Conservation (phyloP, 2,113 vertebrate species). For the Petrocephalus microphthalmus region DNA sequence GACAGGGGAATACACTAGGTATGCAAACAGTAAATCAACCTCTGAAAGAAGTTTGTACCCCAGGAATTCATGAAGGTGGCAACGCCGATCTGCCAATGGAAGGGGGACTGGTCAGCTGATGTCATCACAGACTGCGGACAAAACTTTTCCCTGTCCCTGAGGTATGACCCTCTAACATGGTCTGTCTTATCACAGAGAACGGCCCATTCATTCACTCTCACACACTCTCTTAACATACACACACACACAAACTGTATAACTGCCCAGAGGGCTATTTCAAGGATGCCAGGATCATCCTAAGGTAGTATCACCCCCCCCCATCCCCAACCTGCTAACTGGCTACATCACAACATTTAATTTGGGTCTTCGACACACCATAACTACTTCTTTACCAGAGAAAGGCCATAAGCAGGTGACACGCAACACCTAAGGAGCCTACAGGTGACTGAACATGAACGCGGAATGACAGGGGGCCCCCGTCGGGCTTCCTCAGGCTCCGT, state of each 20-base stretch:
- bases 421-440: not conserved
- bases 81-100: not conserved
- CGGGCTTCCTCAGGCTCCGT: not conserved
- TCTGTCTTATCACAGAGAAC: not conserved
- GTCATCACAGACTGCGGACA: not conserved
- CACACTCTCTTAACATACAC: no score
- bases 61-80: not conserved
- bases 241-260: conserved; percentile 8
- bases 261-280: conserved; percentile 51
- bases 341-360: conserved; percentile 10
- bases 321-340: not conserved
- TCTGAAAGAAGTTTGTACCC: conserved; percentile 11
- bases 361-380: not conserved
- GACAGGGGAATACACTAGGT: conserved; percentile 23
- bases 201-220: conserved; percentile 34
- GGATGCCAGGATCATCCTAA: conserved; percentile 52
- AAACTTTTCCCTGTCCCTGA: not conserved
- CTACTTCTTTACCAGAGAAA: conserved; percentile 3
- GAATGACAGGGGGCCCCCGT: not conserved
- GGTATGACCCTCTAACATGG: not conserved
- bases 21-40: conserved; percentile 9
- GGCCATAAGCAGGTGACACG: conserved; percentile 3
- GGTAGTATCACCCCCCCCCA: not conserved
- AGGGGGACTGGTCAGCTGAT: not conserved
- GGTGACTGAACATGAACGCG: not conserved